A percentile compares a stretch with the other conserved stretches of the same genome.
Conservation (phyloP, 2,888 invertebrate genomes). For the Ferrisia virgata region DNA sequence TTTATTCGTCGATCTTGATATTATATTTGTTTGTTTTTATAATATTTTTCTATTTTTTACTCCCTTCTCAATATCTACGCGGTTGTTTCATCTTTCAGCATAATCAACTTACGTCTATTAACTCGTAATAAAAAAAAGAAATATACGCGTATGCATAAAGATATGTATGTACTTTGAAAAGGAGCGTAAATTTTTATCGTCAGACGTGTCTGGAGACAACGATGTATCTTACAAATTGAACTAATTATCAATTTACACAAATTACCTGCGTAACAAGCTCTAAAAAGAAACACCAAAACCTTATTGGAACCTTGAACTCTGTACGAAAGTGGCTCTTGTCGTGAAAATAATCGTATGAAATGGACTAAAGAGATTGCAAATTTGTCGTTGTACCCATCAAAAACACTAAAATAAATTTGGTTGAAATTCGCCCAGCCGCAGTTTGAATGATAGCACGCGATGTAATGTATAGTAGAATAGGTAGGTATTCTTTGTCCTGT, state of each 20-base stretch:
- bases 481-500: not conserved
- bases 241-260: no score
- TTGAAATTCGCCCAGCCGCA: not conserved
- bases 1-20: not conserved
- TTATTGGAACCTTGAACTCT: not conserved
- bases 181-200: no score
- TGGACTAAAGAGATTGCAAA: not conserved
- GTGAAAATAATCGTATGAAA: not conserved
- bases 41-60: not conserved
- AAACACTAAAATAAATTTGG: conserved; percentile 9
- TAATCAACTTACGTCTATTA: no score
- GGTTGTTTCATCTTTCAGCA: not conserved
- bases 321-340: not conserved
- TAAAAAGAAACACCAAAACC: not conserved
- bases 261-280: no score
- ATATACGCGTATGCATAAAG: no score
- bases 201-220: no score
- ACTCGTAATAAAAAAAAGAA: no score
- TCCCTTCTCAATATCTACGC: not conserved
- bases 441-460: not conserved
- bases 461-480: no score
- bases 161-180: no score
- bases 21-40: not conserved
- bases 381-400: not conserved
- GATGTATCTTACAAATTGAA: no score